Base-by-base conservation (phyloP, 2,888 invertebrate species). In the Pristionchus entomophagus region DNA sequence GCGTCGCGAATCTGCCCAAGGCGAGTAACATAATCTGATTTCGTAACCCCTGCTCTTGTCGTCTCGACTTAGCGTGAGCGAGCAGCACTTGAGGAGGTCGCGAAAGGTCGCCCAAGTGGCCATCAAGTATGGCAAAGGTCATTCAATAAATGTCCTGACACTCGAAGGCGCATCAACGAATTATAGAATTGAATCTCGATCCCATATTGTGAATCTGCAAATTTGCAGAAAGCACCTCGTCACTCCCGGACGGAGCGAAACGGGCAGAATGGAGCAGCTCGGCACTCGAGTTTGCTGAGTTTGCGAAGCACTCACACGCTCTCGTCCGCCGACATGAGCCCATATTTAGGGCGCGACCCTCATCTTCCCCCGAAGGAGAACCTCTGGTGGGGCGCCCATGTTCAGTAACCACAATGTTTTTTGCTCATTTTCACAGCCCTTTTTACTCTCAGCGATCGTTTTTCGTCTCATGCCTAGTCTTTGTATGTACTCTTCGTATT, bases 341-440 rank as follows among this genome's bases (percentile, higher is more conserved):
- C 85, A 2, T 59, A 77, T 41, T 22, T 85, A 14, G 85, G 38
- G 3, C 85, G 82, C 10, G 82, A 82, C 41, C 38, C 82, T 2
- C 35, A 29, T 22, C 41, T 82, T 12, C 73, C 51, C 8, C 85
- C 85, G 5, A 85, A 85, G 32, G 85, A 85, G 45, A 85, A 85
- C 10, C 85, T 85, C 5, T 85, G 85, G 85, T 85, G 85, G 85
- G 85, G 85, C 8, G 49, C 62, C n/a, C 73, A 85, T 59, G 32
- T 65, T 0, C 35, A 22, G 26, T 65, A 35, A 65, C 10, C 32
- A 59, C 29, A 12, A 5, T 51, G 35, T 26, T 41, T 19, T 78
- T 2, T 26, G 3, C 49, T 32, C 81, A 32, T 51, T 32, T 32
- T n/a, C n/a, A n/a, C n/a, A n/a, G n/a, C n/a, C n/a, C n/a, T n/a